Base-by-base conservation (phyloP, 92 coral and sea anemone species). In the Porites cylindrica region DNA sequence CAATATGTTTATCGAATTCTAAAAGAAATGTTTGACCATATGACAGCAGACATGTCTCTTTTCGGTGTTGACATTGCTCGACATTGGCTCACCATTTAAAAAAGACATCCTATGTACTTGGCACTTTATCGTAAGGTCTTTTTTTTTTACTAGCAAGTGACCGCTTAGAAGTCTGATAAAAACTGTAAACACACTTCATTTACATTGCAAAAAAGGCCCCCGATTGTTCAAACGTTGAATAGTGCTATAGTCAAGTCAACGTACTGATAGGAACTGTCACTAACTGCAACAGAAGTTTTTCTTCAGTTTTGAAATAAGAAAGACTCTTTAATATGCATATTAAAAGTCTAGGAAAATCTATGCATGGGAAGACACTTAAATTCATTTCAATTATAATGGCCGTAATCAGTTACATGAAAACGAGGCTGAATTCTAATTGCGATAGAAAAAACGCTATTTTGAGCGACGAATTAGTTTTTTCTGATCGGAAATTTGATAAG, bases 321-420 rank as follows among this genome's bases (percentile, higher is more conserved):
- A 75, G 23, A 20, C 47, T 13, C 80, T n/a, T 50, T 54, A 66
- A 77, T 77, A 21, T 14, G 16, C 64, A 76, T 76, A 47, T 76
- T 65, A 76, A 76, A 76, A 76, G 63, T 76, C 24, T 53, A 77
- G 24, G 20, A 56, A 77, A 77, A 77, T 77, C 81, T 53, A 77
- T 54, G 81, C 17, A 77, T 12, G 81, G 81, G 69, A 77, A 77
- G 81, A 77, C 3, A 54, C 6, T 21, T 16, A 20, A 58, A 21
- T 77, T 77, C 58, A 10, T 23, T 47, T 54, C 19, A 56, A 17
- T 54, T 9, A 77, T 23, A 9, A 54, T 77, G 64, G 62, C 68
- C 50, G 58, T 9, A 5, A n/a, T 18, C 6, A 6, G 6, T 18
- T n/a, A 19, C 70, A 65, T 65, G 70, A 65, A 65, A 65, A 65